A percentile compares a stretch with the other conserved stretches of the same genome.
phyloP scores from a whole-genome alignment of 2,113 vertebrate genomes.

The Neomonachus schauinslandi region DNA sequence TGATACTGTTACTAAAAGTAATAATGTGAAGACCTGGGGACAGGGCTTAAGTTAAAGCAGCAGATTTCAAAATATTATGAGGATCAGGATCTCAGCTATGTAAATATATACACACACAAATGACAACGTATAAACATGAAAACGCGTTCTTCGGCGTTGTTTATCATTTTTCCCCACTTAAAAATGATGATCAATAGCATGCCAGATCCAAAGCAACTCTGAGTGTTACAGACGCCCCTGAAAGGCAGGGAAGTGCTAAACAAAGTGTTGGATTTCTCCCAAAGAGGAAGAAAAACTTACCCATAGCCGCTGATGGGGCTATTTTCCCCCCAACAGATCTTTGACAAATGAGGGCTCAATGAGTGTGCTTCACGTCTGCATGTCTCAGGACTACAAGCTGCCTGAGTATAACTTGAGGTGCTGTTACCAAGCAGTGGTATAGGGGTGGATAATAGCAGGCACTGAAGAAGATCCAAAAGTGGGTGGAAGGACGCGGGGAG shows the following conservation, averaged over 20 bases:
- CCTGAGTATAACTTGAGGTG: not conserved
- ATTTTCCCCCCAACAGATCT: not conserved
- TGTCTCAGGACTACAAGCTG: not conserved
- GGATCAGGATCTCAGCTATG: not conserved
- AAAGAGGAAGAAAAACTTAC: not conserved
- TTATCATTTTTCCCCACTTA: not conserved
- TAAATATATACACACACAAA: not conserved
- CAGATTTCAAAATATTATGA: not conserved
- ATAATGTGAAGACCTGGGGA: not conserved
- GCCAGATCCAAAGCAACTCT: not conserved
- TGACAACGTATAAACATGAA: not conserved
- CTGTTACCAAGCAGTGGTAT: too few species aligned
- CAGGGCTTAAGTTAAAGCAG: not conserved
- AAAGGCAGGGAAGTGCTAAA: not conserved
- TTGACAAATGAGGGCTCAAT: not conserved
- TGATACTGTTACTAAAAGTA: not conserved
- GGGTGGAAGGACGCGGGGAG: not conserved
- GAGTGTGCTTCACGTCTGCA: rapidly evolving
- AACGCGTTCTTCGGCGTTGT: not conserved
- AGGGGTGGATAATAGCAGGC: too few species aligned
- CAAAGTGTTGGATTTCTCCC: not conserved
- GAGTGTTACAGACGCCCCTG: not conserved
- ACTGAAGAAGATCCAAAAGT: not conserved
- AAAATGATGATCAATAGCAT: not conserved
- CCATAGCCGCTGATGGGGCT: not conserved